Conservation (phyloP, 2,888 invertebrate species). For the Gastrophysa polygoni region DNA sequence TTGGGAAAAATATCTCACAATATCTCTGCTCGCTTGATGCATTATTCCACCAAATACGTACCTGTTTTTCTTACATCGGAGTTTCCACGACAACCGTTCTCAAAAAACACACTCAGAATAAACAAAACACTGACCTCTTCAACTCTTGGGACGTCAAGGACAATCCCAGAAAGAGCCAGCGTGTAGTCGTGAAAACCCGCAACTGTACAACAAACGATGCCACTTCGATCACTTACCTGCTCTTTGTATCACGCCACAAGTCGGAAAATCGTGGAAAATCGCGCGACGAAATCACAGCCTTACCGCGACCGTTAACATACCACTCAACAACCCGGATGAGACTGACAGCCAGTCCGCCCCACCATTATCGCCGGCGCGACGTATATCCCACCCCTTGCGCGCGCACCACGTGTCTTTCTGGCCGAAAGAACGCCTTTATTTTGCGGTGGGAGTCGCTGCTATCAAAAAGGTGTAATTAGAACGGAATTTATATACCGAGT, state of each 20-base stretch:
- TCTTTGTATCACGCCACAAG: constrained; percentile 3
- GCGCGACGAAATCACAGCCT: constrained; percentile 27
- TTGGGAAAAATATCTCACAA: no score
- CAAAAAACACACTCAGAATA: no score
- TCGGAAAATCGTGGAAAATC: constrained; percentile 15
- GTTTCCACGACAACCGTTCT: no score
- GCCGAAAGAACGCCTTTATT: constrained; percentile 38
- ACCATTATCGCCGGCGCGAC: constrained; percentile 48
- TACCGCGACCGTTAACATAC: constrained; percentile 41
- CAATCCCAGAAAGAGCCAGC: no score
- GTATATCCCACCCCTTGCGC: constrained; percentile 50
- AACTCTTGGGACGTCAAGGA: no score
- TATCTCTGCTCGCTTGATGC: no score
- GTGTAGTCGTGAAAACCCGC: no score
- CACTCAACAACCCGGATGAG: constrained; percentile 41
- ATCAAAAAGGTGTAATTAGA: constrained; percentile 31
- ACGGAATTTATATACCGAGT: constrained; percentile 2
- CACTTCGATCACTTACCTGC: background rate
- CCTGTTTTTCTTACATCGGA: no score
- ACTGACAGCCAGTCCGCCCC: constrained; percentile 51
- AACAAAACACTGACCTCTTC: no score
- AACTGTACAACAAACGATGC: background rate
- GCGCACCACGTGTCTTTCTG: constrained; percentile 55
- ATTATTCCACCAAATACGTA: no score
- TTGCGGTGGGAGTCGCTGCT: constrained; percentile 37